These are phyloP conservation scores for Arctia plantaginis DNA, from an alignment of 2,888 invertebrate species.

Conservation along the genomic window DNA sequence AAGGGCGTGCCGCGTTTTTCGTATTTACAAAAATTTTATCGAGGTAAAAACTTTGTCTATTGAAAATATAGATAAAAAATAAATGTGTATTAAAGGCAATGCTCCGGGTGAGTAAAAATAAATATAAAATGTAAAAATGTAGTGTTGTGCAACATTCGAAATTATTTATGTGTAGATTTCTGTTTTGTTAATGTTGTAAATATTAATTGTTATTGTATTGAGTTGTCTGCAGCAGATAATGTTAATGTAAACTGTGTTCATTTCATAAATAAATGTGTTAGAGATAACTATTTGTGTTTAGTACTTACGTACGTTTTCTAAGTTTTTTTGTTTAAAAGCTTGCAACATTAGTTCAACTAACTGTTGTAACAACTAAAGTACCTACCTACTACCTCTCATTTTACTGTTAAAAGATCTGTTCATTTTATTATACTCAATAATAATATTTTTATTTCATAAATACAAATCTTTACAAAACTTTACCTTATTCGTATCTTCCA, in stretches of 20 bases:
- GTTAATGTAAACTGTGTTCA: slow-evolving; percentile 82
- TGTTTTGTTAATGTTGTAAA: slow-evolving; percentile 47
- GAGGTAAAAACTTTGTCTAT: slow-evolving; percentile 15
- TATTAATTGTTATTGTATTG: slow-evolving; percentile 50
- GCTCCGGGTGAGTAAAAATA: slow-evolving; percentile 55
- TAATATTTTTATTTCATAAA: too few relatives aligned
- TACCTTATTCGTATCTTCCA: too few relatives aligned
- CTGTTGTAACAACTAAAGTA: too few relatives aligned
- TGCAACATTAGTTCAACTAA: too few relatives aligned
- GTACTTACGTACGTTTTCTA: neutral
- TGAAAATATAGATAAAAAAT: slow-evolving; percentile 29
- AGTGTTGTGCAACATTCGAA: slow-evolving; percentile 44
- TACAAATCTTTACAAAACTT: too few relatives aligned
- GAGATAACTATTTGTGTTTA: slow-evolving; percentile 54
- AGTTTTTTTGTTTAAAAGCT: too few relatives aligned
- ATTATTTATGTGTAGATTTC: slow-evolving; percentile 41
- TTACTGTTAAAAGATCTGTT: too few relatives aligned
- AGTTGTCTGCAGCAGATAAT: slow-evolving; percentile 65
- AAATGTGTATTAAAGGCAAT: slow-evolving; percentile 56
- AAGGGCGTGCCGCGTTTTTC: neutral
- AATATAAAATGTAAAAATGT: slow-evolving; percentile 46
- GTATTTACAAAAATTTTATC: neutral
- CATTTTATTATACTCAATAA: too few relatives aligned
- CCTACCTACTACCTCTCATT: too few relatives aligned
- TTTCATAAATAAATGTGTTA: slow-evolving; percentile 81